Percentiles rank a stretch among this genome's conserved stretches.
Evolutionary conservation across 2,113 vertebrate genomes (phyloP).

Genomic region (Cheirogaleus medius): DNA sequence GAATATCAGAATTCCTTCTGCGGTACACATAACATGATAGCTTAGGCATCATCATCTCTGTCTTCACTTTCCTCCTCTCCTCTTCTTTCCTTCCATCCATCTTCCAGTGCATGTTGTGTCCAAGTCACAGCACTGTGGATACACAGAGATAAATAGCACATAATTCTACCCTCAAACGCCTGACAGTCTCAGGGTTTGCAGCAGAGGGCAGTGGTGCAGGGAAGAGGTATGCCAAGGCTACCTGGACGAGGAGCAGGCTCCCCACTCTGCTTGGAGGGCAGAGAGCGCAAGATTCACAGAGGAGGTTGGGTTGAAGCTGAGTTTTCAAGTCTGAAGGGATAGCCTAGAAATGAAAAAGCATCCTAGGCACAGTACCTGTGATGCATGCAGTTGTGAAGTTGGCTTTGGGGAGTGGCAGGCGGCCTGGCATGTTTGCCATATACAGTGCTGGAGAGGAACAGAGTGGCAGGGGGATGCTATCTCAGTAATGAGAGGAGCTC

Average conservation of each 20-base stretch:
- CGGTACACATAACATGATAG: fast-evolving
- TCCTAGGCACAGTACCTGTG: not conserved
- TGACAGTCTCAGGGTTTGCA: not conserved
- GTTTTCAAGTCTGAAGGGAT: not conserved
- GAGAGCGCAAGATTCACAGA: not conserved
- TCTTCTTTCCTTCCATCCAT: not conserved
- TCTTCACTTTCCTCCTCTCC: not conserved
- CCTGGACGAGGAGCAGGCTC: not conserved
- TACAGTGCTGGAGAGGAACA: not conserved
- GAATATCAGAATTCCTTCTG: not conserved
- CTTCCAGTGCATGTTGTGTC: fast-evolving
- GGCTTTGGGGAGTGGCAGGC: not conserved
- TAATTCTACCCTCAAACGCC: not conserved
- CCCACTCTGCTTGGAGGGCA: not conserved
- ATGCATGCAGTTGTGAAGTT: not conserved
- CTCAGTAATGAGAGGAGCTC: not conserved
- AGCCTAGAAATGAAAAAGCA: not conserved
- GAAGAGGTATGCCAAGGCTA: fast-evolving
- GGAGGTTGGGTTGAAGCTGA: not conserved
- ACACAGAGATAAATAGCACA: not conserved
- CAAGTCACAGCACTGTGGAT: not conserved
- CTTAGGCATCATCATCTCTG: not conserved
- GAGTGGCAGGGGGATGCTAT: not conserved
- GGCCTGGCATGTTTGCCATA: fast-evolving
- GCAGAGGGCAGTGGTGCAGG: not conserved